phyloP scores from a whole-genome alignment of 2,888 invertebrate genomes.

The Papilio demoleus region DNA sequence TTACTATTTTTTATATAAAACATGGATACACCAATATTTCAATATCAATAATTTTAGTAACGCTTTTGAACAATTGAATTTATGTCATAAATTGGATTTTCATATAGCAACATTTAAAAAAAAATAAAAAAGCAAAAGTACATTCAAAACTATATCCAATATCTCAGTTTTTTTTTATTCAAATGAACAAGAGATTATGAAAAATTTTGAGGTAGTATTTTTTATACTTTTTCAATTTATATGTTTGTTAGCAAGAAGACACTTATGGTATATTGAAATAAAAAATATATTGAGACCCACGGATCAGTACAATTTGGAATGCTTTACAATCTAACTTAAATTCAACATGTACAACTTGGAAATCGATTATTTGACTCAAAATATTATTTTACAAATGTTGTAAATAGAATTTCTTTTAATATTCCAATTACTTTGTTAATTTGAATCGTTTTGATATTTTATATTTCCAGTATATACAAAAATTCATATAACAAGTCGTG shows the following conservation, averaged over 20 bases:
- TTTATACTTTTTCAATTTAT: no score
- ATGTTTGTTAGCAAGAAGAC: constrained; percentile 39
- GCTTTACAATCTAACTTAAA: constrained; percentile 35
- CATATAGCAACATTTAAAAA: not conserved
- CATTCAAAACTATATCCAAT: not conserved
- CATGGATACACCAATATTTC: constrained; percentile 45
- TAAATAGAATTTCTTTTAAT: not conserved
- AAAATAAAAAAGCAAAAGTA: not conserved
- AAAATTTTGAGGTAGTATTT: constrained; percentile 33
- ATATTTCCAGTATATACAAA: constrained; percentile 13
- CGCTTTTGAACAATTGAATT: not conserved
- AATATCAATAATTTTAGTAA: not conserved
- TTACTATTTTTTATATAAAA: constrained; percentile 63
- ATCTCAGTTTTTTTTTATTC: not conserved
- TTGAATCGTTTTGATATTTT: not conserved
- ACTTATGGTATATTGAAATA: constrained; percentile 27
- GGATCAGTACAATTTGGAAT: constrained; percentile 46
- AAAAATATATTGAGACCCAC: constrained; percentile 38
- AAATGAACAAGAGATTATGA: not conserved
- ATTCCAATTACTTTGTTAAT: no score
- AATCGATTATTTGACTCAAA: not conserved
- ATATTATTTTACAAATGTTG: no score
- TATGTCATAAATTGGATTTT: not conserved
- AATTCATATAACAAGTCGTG: not conserved
- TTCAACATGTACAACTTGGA: not conserved